Percentiles rank a stretch among this genome's conserved stretches.
These are phyloP conservation scores for Tipula lateralis DNA, from an alignment of 2,888 invertebrate genomes.

Conservation along the genomic window DNA sequence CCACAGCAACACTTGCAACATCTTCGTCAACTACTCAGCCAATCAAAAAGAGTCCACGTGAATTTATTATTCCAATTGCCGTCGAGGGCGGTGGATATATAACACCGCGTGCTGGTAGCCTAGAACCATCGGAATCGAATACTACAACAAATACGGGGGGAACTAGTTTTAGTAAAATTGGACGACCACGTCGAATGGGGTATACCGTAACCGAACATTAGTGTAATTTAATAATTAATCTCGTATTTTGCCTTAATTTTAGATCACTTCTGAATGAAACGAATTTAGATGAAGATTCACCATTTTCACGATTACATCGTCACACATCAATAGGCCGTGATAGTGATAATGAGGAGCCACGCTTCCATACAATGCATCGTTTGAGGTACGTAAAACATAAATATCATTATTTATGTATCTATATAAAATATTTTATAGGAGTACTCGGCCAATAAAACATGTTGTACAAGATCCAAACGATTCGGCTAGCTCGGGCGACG, in stretches of 20 bases:
- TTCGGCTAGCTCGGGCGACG: conserved; percentile 82
- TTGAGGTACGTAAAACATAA: conserved; percentile 58
- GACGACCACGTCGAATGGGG: conserved; percentile 62
- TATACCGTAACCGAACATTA: conserved; percentile 45
- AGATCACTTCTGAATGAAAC: conserved; percentile 64
- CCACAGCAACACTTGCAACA: conserved; percentile 44
- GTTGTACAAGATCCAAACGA: conserved; percentile 60
- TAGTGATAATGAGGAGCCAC: conserved; percentile 54
- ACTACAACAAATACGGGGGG: conserved; percentile 53
- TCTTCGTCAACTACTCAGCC: conserved; percentile 53
- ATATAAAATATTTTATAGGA: conserved; percentile 48
- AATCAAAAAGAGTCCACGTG: conserved; percentile 81
- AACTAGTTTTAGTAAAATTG: conserved; percentile 49
- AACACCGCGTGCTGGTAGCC: conserved; percentile 59
- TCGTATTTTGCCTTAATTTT: conserved; percentile 37
- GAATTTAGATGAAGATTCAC: conserved; percentile 63
- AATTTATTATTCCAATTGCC: conserved; percentile 90
- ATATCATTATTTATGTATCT: conserved; percentile 25
- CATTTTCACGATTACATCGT: conserved; percentile 56
- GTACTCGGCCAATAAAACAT: conserved; percentile 64
- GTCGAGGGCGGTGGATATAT: conserved; percentile 83
- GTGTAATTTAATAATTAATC: background rate
- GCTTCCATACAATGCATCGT: conserved; percentile 57
- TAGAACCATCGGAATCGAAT: conserved; percentile 66
- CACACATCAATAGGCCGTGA: conserved; percentile 56